A percentile compares a stretch with the other conserved stretches of the same genome.
Evolutionary conservation across 2,888 invertebrate species (phyloP).

Genomic region (Osmoderma eremita): DNA sequence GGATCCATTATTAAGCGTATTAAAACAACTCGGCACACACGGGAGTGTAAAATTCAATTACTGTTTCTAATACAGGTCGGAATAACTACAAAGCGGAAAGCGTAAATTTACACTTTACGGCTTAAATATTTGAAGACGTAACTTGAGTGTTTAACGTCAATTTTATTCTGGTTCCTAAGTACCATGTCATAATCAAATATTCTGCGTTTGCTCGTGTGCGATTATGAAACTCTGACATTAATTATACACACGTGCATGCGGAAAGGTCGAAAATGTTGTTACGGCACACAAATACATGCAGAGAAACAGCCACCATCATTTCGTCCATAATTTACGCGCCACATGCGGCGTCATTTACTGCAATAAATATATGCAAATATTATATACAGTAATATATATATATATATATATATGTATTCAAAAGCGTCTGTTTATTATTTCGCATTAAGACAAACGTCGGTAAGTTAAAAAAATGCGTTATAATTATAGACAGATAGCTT

Average conservation of each 20-base stretch:
- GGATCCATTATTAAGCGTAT: not conserved
- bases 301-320: constrained; percentile 7
- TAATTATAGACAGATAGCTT: constrained; percentile 31
- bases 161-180: not conserved
- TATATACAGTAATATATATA: not conserved
- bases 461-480: constrained; percentile 24
- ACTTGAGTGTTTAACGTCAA: constrained; percentile 10
- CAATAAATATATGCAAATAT: not conserved
- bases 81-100: constrained; percentile 6
- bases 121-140: constrained; percentile 10
- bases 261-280: constrained; percentile 23
- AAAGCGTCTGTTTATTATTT: constrained; percentile 15
- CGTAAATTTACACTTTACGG: constrained; percentile 3
- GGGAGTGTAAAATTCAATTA: constrained; percentile 1
- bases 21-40: not conserved
- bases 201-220: constrained; percentile 28
- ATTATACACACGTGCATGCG: constrained; percentile 28
- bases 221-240: constrained; percentile 34
- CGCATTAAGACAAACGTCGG: constrained; percentile 19
- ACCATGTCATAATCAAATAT: constrained; percentile 21
- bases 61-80: not conserved
- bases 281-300: not conserved
- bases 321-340: not conserved
- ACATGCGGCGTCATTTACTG: constrained; percentile 3
- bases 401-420: constrained; percentile 3